Conservation (phyloP, 2,113 vertebrate species). For the Progne subis region DNA sequence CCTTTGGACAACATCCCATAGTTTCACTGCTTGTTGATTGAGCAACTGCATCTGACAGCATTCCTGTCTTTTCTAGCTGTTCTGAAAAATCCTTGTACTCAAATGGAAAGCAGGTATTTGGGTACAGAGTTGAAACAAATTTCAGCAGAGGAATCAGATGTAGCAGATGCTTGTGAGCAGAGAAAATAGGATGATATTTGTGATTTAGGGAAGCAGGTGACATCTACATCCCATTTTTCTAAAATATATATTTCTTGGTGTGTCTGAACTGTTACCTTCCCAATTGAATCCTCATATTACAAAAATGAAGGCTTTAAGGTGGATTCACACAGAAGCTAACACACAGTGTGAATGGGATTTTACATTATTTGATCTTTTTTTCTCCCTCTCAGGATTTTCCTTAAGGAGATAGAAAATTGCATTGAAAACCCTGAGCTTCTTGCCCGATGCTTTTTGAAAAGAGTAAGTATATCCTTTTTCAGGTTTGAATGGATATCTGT, state of each 20-base stretch:
- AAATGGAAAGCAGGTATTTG: background rate
- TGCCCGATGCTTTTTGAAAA: conserved; percentile 91
- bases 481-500: background rate
- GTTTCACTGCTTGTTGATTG: conserved; percentile 17
- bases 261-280: background rate
- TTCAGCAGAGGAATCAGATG: background rate
- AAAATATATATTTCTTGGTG: background rate
- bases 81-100: background rate
- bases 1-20: background rate
- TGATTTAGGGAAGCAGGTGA: background rate
- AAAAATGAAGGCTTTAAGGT: background rate
- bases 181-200: background rate
- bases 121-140: background rate
- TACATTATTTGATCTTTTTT: background rate
- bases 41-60: background rate
- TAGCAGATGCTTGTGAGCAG: background rate
- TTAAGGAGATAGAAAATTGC: conserved; percentile 90
- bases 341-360: background rate
- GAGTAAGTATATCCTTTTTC: conserved; percentile 78
- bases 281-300: background rate
- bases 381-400: conserved; percentile 82
- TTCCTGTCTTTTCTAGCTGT: background rate
- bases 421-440: conserved; percentile 89
- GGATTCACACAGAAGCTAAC: background rate
- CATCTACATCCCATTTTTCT: background rate